Evolutionary conservation across 2,797 vertebrate species (phyloP).

Genomic region (Dromococcyx pavoninus): DNA sequence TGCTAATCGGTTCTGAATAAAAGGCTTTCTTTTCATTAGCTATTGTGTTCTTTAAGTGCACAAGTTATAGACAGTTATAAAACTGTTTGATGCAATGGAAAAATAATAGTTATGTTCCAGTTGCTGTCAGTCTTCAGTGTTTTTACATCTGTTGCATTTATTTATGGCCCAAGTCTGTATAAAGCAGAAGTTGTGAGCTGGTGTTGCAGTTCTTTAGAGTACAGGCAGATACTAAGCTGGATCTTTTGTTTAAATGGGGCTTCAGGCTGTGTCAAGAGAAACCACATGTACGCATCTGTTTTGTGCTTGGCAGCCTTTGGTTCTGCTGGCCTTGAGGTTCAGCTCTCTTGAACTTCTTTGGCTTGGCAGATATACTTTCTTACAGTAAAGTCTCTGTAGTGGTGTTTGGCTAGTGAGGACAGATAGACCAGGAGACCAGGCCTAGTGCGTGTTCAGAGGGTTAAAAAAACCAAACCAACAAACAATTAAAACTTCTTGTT

Average conservation of each 20-base stretch:
- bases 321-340: background rate
- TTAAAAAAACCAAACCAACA: too few species aligned
- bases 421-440: background rate
- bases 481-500: background rate
- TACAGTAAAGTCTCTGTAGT: background rate
- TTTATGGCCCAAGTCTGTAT: background rate
- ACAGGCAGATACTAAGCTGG: background rate
- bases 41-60: background rate
- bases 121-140: background rate
- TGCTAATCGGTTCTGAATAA: conserved; percentile 41
- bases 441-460: accelerated
- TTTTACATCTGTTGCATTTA: background rate
- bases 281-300: background rate
- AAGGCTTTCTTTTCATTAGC: conserved; percentile 33
- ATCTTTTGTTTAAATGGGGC: background rate
- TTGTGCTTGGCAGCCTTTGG: background rate
- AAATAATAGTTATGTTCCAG: background rate
- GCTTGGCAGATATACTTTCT: background rate
- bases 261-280: background rate
- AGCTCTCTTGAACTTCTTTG: background rate
- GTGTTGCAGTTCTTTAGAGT: background rate
- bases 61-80: background rate
- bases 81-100: background rate
- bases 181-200: background rate
- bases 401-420: background rate